Percentiles rank a stretch among this genome's conserved stretches.
Evolutionary conservation across 2,113 vertebrate genomes (phyloP).

Genomic region (Colaptes auratus): DNA sequence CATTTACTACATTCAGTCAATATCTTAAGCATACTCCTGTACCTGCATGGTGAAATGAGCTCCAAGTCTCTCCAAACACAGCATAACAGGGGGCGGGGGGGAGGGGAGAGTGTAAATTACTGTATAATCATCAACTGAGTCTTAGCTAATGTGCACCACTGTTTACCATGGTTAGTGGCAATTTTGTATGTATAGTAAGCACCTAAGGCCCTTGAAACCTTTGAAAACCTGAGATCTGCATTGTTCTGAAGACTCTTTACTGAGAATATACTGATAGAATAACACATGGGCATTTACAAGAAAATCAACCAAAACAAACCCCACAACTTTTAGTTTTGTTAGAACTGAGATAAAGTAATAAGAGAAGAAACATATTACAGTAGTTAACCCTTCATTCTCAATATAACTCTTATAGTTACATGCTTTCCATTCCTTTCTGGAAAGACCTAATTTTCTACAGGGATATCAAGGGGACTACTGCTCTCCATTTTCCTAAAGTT

Average conservation of each 20-base stretch:
- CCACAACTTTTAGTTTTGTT: neutral
- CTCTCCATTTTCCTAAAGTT: neutral
- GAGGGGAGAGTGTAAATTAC: neutral
- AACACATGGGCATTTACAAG: fast-evolving
- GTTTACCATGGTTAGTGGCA: neutral
- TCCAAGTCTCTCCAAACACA: neutral
- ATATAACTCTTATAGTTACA: neutral
- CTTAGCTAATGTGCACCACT: neutral
- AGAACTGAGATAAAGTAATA: neutral
- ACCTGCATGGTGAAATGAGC: neutral
- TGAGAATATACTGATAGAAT: fast-evolving
- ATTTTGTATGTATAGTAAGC: neutral
- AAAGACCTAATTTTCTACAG: neutral
- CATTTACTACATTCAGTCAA: neutral
- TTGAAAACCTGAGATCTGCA: neutral
- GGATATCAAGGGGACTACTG: neutral
- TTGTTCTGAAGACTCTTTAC: neutral
- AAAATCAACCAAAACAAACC: neutral
- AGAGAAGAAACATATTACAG: neutral
- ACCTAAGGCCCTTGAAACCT: neutral
- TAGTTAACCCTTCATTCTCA: neutral
- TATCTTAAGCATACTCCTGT: neutral
- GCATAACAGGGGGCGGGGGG: neutral
- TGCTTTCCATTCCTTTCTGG: neutral
- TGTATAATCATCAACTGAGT: neutral